Base-by-base conservation (phyloP, 2,113 vertebrate genomes). In the Willisornis vidua region DNA sequence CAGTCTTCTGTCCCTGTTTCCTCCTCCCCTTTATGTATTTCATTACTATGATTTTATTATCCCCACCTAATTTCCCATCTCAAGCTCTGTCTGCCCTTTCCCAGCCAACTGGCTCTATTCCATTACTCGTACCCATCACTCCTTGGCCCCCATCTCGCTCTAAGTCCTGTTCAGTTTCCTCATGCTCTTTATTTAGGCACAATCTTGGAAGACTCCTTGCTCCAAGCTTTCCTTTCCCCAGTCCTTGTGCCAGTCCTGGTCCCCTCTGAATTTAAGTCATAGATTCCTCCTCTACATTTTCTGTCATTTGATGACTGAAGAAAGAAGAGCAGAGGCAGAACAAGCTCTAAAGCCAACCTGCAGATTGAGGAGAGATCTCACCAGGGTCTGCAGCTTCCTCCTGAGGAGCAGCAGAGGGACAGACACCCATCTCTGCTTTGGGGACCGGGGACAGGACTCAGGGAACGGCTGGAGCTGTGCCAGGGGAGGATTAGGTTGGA, bases 381-480 rank as follows among this genome's bases (percentile, higher is more conserved):
- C 7, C 4, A 6, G 3, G 8, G 61, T 43, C 61, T 59, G 28
- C 39, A 66, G 37, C 45, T 45, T 52, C 52, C 45, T 46, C 76
- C 19, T 33, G 15, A 28, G 37, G 52, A 33, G 28, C 26, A 66
- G 26, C 12, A 23, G 12, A 74, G 37, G 61, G 19, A 9, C 16
- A 68, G 46, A 29, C 71, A 68, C 54, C 1, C 9, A 14, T 31
- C n/a, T 75, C 87, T 89, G 46, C 33, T n/a, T 39, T 68, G 57
- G 39, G 29, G 46, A 54, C 19, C 62, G 48, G 24, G 14, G 78
- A 18, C 70, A 54, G 39, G 15, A 33, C 16, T 19, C 2, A 61
- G 28, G n/a, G 39, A 61, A 65, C 0, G 0, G 54, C 70, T 48
- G 54, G n/a, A 83, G 55, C 9, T 62, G 71, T 23, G 6, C 0